Evolutionary conservation across 2,113 vertebrate species (phyloP).

Genomic region (Quiscalus mexicanus): DNA sequence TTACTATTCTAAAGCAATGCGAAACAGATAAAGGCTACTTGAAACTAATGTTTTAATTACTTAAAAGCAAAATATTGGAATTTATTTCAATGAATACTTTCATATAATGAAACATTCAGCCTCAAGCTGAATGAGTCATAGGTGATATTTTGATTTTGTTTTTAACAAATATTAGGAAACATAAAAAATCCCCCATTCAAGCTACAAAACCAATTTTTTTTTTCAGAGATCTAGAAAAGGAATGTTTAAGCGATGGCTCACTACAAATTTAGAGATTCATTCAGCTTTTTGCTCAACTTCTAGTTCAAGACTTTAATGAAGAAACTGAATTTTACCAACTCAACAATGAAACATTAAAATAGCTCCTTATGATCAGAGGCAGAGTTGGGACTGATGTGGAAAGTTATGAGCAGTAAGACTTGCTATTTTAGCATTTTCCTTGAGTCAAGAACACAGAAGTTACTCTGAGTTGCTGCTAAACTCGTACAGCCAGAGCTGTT

Average conservation of each 20-base stretch:
- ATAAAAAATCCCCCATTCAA: not conserved
- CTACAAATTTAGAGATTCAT: not conserved
- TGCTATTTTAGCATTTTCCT: not conserved
- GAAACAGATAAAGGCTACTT: not conserved
- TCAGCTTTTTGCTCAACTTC: not conserved
- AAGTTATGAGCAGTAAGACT: not conserved
- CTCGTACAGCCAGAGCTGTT: not conserved
- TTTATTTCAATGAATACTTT: not conserved
- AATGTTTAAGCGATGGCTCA: not conserved
- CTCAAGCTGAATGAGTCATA: not conserved
- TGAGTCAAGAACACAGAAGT: not conserved
- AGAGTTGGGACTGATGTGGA: rapidly evolving
- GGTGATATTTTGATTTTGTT: not conserved
- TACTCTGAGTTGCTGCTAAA: not conserved
- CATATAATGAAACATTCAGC: not conserved
- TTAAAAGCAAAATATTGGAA: not conserved
- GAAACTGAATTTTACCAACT: not conserved
- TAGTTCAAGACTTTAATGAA: not conserved
- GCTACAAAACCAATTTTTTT: not conserved
- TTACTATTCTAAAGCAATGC: not conserved
- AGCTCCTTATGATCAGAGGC: not conserved
- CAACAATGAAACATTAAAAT: not conserved
- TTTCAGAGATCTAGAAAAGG: not conserved
- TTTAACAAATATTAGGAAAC: not conserved
- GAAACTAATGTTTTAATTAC: not conserved